These are phyloP conservation scores for Scartelaos histophorus DNA, from an alignment of 2,113 vertebrate genomes.

Conservation along the genomic window DNA sequence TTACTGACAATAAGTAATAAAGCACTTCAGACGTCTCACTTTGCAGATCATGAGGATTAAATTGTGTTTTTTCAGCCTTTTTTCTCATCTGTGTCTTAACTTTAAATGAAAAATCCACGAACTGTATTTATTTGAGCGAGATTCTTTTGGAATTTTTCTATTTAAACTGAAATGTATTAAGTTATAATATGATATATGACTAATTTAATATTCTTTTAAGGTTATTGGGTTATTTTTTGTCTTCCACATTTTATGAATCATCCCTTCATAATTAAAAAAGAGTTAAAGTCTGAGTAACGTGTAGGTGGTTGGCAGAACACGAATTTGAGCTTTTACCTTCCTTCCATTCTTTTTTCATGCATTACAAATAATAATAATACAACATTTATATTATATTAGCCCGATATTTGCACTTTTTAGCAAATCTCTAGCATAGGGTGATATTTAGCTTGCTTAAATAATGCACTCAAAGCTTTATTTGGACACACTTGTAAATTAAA, in stretches of 20 bases:
- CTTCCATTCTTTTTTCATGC: background rate
- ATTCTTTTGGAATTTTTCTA: too few relatives aligned
- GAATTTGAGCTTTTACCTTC: background rate
- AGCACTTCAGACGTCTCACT: constrained; percentile 31
- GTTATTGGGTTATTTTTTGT: background rate
- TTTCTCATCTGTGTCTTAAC: background rate
- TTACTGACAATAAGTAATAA: constrained; percentile 51
- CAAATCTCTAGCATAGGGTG: too few relatives aligned
- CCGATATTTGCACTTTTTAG: too few relatives aligned
- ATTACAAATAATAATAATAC: background rate
- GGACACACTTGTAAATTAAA: too few relatives aligned
- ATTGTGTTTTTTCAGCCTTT: constrained; percentile 14
- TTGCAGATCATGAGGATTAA: constrained; percentile 24
- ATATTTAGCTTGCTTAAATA: background rate
- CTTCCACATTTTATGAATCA: too few relatives aligned
- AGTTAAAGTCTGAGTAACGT: background rate
- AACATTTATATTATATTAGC: too few relatives aligned
- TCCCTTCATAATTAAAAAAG: background rate
- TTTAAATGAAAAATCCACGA: too few relatives aligned
- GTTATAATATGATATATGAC: too few relatives aligned
- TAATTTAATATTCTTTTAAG: too few relatives aligned
- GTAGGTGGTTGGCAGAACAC: background rate
- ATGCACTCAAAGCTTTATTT: background rate
- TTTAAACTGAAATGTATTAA: too few relatives aligned
- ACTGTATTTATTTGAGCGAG: too few relatives aligned